Evolutionary conservation across 2,113 vertebrate genomes (phyloP).

Genomic region (Phaetusa simplex): DNA sequence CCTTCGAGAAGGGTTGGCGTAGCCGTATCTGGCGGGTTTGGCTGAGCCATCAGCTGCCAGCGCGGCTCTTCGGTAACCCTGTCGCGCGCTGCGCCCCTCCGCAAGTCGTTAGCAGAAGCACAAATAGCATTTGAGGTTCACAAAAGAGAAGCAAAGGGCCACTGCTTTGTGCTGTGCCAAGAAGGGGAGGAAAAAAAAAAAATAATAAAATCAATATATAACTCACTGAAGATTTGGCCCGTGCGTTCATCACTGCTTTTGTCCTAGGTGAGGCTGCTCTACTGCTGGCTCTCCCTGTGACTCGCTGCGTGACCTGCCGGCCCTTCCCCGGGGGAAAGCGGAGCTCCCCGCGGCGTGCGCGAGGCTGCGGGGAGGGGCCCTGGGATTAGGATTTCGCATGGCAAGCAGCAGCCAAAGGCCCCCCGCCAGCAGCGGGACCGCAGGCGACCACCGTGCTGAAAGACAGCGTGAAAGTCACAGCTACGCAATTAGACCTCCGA

Average conservation of each 20-base stretch:
- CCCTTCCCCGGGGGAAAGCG: not conserved
- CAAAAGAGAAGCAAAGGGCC: not conserved
- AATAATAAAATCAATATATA: not conserved
- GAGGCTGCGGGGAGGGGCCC: not conserved
- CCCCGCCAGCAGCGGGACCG: not conserved
- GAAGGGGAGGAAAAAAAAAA: not conserved
- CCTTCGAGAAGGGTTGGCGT: not conserved
- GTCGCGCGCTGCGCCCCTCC: not conserved
- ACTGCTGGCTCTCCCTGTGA: not conserved
- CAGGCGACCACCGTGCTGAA: not conserved
- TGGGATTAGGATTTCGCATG: not conserved
- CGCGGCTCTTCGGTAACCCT: not conserved
- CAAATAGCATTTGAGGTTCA: not conserved
- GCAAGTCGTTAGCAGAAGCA: not conserved
- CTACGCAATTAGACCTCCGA: not conserved
- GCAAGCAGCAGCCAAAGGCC: not conserved
- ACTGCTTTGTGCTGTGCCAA: not conserved
- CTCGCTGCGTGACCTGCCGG: not conserved
- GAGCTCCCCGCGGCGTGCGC: not conserved
- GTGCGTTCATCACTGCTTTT: not conserved
- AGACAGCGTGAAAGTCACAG: not conserved
- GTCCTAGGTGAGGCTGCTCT: not conserved
- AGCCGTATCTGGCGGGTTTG: not conserved
- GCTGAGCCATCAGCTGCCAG: not conserved
- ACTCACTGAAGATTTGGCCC: not conserved